A percentile compares a stretch with the other conserved stretches of the same genome.
Evolutionary conservation across 2,888 invertebrate species (phyloP).

Genomic region (Podabrus alpinus): DNA sequence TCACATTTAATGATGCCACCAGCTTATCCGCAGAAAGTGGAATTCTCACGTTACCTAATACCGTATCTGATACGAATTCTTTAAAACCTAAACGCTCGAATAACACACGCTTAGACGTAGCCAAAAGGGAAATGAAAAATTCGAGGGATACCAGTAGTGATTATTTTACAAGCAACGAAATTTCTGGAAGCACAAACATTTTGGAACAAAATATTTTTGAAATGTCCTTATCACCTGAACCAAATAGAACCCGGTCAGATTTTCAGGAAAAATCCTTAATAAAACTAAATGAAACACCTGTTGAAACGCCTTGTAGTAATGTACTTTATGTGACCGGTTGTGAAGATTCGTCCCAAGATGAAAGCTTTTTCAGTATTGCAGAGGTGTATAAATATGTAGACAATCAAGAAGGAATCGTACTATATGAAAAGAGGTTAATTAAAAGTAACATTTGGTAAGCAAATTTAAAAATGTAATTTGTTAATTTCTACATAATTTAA

Average conservation of each 20-base stretch:
- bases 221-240: background rate
- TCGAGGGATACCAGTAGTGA: slow-evolving; percentile 43
- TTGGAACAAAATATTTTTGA: slow-evolving; percentile 44
- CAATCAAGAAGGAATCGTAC: slow-evolving; percentile 68
- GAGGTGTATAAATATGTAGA: slow-evolving; percentile 80
- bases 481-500: background rate
- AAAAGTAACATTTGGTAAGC: slow-evolving; percentile 47
- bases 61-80: slow-evolving; percentile 10
- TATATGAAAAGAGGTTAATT: slow-evolving; percentile 68
- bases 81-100: background rate
- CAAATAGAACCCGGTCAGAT: background rate
- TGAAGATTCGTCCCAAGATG: slow-evolving; percentile 15
- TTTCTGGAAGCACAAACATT: slow-evolving; percentile 32
- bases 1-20: slow-evolving; percentile 16
- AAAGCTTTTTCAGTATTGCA: slow-evolving; percentile 62
- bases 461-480: background rate
- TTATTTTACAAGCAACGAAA: slow-evolving; percentile 48
- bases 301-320: background rate
- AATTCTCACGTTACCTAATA: slow-evolving; percentile 43
- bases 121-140: background rate
- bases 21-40: slow-evolving; percentile 48
- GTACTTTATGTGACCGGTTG: background rate
- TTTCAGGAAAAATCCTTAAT: background rate
- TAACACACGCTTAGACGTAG: background rate
- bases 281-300: background rate